A percentile compares a stretch with the other conserved stretches of the same genome.
Evolutionary conservation across 2,113 vertebrate species (phyloP).

Genomic region (Psilopogon haemacephalus): DNA sequence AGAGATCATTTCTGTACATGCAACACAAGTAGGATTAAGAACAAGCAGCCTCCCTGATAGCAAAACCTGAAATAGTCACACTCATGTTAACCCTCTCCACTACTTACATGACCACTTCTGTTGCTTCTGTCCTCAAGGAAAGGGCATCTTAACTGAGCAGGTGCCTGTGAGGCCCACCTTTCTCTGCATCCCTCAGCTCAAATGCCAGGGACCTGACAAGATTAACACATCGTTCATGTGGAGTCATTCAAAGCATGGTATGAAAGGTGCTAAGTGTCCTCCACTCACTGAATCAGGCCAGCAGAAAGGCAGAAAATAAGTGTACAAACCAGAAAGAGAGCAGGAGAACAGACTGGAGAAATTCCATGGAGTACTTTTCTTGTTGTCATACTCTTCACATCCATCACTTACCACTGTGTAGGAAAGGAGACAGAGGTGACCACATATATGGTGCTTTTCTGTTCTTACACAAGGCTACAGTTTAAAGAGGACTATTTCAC

Average conservation of each 20-base stretch:
- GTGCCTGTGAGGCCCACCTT: neutral
- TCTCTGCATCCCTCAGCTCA: conserved; percentile 3
- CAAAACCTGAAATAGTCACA: neutral
- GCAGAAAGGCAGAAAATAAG: neutral
- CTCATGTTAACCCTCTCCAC: neutral
- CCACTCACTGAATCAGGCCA: neutral
- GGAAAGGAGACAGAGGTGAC: neutral
- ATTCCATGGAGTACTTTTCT: neutral
- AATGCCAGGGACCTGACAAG: neutral
- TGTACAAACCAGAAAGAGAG: neutral
- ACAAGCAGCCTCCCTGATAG: conserved; percentile 1
- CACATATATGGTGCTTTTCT: neutral
- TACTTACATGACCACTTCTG: neutral
- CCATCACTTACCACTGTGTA: neutral
- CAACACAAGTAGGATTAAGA: conserved; percentile 12
- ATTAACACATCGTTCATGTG: neutral
- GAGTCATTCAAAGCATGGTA: neutral
- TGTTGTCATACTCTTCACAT: neutral
- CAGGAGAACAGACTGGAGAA: neutral
- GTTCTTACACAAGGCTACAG: neutral
- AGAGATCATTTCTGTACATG: conserved; percentile 30
- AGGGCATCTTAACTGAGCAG: neutral
- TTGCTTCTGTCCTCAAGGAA: neutral
- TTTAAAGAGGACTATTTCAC: neutral
- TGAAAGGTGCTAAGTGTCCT: neutral